Base-by-base conservation (phyloP, 2,888 invertebrate species). In the Archaeoteleia sp. region DNA sequence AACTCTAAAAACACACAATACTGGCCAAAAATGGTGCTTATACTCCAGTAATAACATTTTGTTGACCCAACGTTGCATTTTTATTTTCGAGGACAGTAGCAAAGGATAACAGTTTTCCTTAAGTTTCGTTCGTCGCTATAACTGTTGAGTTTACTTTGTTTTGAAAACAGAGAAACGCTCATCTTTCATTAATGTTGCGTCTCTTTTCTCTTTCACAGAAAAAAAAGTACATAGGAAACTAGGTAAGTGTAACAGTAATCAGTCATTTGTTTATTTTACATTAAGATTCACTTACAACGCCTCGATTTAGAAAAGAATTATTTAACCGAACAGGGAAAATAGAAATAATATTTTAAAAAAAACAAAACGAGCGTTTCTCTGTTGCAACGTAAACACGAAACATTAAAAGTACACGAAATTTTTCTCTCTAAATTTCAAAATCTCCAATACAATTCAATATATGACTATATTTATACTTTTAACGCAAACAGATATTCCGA, bases 171-270 rank as follows among this genome's bases (percentile, higher is more conserved):
- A 68, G 68, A 63, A 68, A 68, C 68, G 68, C 68, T 68, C 68
- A 45, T 60, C 55, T 45, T 60, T 63, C 60, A 68, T 68, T 68
- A 68, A 68, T 68, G 68, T 65, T 68, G 55, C 68, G 46, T 68
- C 55, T 66, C 49, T 68, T 68, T 65, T 68, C n/a, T 68, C 68
- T 68, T 68, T 51, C 68, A 68, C 68, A 68, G 63, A 68, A 68
- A 58, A 42, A 45, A 68, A 60, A 63, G 53, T 54, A 58, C 68
- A 58, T 63, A 63, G 68, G 68, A 63, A 54, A 58, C 34, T 63
- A 68, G 68, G 68, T 63, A 68, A 68, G 63, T 68, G 68, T 48
- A 54, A n/a, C 60, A 63, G 60, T 54, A 63, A 63, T 68, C 58
- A 68, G 57, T 62, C 51, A 49, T 54, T 63, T 63, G 54, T 63